Base-by-base conservation (phyloP, 1,140 invertebrate species). In the Drosophila bipectinata region DNA sequence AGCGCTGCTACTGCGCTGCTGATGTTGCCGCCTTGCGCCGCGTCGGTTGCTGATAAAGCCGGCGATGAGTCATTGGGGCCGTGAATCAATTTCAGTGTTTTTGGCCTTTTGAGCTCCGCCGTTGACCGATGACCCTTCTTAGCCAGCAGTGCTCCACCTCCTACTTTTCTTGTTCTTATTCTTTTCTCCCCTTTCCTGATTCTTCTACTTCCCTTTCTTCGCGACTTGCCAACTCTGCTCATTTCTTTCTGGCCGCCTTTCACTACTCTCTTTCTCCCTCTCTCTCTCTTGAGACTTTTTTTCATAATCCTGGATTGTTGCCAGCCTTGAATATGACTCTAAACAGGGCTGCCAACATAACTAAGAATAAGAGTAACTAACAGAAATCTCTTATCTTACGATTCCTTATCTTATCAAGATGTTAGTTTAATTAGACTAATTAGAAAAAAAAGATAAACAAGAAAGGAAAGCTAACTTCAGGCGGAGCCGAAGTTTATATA, bases 21-120 rank as follows among this genome's bases (percentile, higher is more conserved):
- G 10, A 1, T 3, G 41, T 5, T 15, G 18, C 18, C 18, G 18
- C 18, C 18, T 18, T 28, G 14, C 41, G 30, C 58, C 9, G 49
- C 59, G n/a, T 4, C 47, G 44, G 44, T 8, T 21, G 58, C 66
- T 79, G 81, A 80, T 84, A 79, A 83, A 78, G 75, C 66, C 54
- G 45, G 37, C 26, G 45, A 84, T 84, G 80, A 85, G 24, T 84
- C 81, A 84, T 80, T 60, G 47, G 26, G 26, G 44, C 48, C 62
- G 77, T 84, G 77, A 85, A 87, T 87, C 81, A 85, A 84, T 78
- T 80, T 51, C 52, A 60, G 54, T 39, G 34, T 37, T 37, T 57
- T 79, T 56, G 41, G 76, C 76, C 62, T 74, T 37, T 61, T 79
- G 76, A 84, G 78, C 80, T 68, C 76, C 62, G 48, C 62, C 21